Base-by-base conservation (phyloP, 2,113 vertebrate species). In the Oncorhynchus mykiss region DNA sequence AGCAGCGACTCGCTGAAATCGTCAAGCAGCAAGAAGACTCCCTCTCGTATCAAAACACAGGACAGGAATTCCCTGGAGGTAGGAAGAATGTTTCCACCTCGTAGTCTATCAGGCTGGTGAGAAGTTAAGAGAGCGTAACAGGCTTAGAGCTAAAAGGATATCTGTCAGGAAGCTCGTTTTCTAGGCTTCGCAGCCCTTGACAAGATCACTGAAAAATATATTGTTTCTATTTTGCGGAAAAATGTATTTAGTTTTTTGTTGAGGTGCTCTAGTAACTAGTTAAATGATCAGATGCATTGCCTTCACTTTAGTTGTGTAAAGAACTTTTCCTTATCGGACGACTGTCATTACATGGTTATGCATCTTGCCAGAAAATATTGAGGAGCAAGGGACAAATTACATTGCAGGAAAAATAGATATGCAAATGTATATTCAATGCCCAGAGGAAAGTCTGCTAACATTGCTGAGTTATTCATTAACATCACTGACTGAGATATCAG, bases 11-110 rank as follows among this genome's bases (percentile, higher is more conserved):
- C 70, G 0, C 75, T 72, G 22, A 80, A 91, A 91, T 86, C 81
- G 91, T 51, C 80, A 49, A 27, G 90, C 89, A 80, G 85, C 77
- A 86, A 91, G 84, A 96, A 94, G 92, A 92, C 29, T 20, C n/a
- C 74, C 85, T 93, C 94, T 75, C 95, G 90, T 82, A 95, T 93
- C 70, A 91, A 94, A 92, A 59, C 85, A 79, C 87, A 84, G 76
- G 94, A 83, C 91, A 93, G 24, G 51, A 91, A 82, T 80, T 79
- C 92, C 72, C 89, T 94, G 76, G 95, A 97, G 93, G 96, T 97
- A 85, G 94, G 24, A 70, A 16, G 6, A 48, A 25, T 67, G 31
- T 39, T 68, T 16, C 67, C 14, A 20, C 29, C 2, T 7, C 8
- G 12, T 64, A 64, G 75, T 72, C 48, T 66, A 57, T 59, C n/a